phyloP scores from a whole-genome alignment of 2,113 vertebrate genomes.

The Blennius ocellaris region DNA sequence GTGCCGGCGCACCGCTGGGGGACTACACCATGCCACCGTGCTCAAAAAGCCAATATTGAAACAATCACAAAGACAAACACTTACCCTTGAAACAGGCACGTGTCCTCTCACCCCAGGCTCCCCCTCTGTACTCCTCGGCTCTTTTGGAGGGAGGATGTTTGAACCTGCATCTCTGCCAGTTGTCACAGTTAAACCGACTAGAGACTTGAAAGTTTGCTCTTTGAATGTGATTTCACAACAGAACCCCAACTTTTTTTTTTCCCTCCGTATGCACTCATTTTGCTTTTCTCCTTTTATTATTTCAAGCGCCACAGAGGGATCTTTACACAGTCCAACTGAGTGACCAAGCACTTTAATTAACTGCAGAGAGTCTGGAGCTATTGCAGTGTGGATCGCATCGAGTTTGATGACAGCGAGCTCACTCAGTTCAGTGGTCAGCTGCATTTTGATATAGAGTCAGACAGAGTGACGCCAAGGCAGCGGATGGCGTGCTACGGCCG shows the following conservation, averaged over 20 bases:
- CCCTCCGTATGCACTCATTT: background rate
- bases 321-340: slow-evolving; percentile 22
- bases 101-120: slow-evolving; percentile 62
- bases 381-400: slow-evolving; percentile 73
- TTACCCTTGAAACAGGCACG: slow-evolving; percentile 76
- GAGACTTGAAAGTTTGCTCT: slow-evolving; percentile 60
- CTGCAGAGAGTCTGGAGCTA: slow-evolving; percentile 28
- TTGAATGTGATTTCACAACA: slow-evolving; percentile 15
- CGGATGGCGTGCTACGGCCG: slow-evolving; percentile 40
- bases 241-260: slow-evolving; percentile 1
- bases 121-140: slow-evolving; percentile 36
- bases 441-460: slow-evolving; percentile 71
- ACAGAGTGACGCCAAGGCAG: slow-evolving; percentile 55
- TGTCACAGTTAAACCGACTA: slow-evolving; percentile 54
- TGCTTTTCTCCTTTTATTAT: slow-evolving; percentile 5
- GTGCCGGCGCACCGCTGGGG: slow-evolving; percentile 59
- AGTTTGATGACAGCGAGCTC: slow-evolving; percentile 69
- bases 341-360: slow-evolving; percentile 64
- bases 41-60: slow-evolving; percentile 81
- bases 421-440: slow-evolving; percentile 75
- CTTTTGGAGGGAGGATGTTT: slow-evolving; percentile 54
- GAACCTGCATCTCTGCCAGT: slow-evolving; percentile 50
- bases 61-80: slow-evolving; percentile 79
- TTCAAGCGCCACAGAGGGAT: slow-evolving; percentile 36
- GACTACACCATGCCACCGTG: slow-evolving; percentile 65